A percentile compares a stretch with the other conserved stretches of the same genome.
phyloP scores from a whole-genome alignment of 1,140 invertebrate species.

The Calycopis cecrops region DNA sequence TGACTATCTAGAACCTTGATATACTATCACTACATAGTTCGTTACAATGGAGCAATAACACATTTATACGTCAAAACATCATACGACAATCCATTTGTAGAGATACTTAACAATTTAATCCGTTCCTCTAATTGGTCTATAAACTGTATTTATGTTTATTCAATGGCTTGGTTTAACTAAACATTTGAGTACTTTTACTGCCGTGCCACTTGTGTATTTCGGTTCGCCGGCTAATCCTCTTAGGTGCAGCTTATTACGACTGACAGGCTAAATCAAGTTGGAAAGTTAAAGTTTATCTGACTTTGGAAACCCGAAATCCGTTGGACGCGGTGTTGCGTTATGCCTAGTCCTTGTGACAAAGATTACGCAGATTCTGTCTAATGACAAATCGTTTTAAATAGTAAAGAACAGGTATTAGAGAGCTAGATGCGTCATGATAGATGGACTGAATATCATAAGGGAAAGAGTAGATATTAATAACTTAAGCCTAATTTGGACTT shows the following conservation, averaged over 20 bases:
- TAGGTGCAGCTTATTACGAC: slow-evolving; percentile 28
- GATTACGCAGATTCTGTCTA: slow-evolving; percentile 51
- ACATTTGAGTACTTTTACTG: slow-evolving; percentile 30
- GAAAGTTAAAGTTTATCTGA: slow-evolving; percentile 52
- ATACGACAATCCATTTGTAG: background rate
- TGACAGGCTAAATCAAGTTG: slow-evolving; percentile 38
- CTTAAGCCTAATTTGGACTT: too few species aligned
- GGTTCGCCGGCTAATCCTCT: slow-evolving; percentile 17
- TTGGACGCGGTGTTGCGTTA: slow-evolving; percentile 34
- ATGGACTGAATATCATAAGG: too few species aligned
- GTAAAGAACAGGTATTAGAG: slow-evolving; percentile 13
- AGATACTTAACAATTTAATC: background rate
- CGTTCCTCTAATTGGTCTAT: background rate
- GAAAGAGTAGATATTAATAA: too few species aligned
- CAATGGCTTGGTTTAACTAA: slow-evolving; percentile 2
- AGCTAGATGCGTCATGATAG: slow-evolving; percentile 23
- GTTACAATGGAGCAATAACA: slow-evolving; percentile 4
- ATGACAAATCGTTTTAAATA: slow-evolving; percentile 34
- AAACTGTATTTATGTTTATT: background rate
- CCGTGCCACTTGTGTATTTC: slow-evolving; percentile 15
- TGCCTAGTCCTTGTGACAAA: slow-evolving; percentile 55
- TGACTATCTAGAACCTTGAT: too few species aligned
- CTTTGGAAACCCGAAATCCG: slow-evolving; percentile 45
- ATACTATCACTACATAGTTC: too few species aligned
- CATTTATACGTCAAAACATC: background rate